A percentile compares a stretch with the other conserved stretches of the same genome.
Conservation (phyloP, 2,888 invertebrate genomes). For the Lycophotia porphyrea region DNA sequence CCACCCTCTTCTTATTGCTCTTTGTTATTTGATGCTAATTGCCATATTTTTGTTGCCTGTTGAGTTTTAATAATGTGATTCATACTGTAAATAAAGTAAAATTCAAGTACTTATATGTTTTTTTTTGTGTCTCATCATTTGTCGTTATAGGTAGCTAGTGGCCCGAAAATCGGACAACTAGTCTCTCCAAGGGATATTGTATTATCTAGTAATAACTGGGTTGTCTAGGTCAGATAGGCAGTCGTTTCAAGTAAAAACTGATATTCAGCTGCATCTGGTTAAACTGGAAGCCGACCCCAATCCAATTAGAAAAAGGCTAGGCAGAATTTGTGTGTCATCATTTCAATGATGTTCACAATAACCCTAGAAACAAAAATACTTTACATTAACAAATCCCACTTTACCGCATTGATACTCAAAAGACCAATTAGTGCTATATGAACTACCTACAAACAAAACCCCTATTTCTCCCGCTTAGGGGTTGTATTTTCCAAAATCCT, state of each 20-base stretch:
- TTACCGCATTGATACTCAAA: not conserved
- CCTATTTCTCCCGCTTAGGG: too few species aligned
- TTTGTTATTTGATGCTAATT: constrained; percentile 25
- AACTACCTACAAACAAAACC: too few species aligned
- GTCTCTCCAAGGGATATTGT: too few species aligned
- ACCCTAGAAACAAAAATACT: not conserved
- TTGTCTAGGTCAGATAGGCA: too few species aligned
- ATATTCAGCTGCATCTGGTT: not conserved
- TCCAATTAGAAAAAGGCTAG: not conserved
- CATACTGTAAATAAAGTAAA: constrained; percentile 46
- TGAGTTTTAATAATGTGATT: constrained; percentile 47
- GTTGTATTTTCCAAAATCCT: too few species aligned
- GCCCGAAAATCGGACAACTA: too few species aligned
- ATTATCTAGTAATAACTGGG: not conserved
- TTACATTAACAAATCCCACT: not conserved
- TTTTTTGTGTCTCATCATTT: not conserved
- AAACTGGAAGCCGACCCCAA: not conserved
- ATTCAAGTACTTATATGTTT: not conserved
- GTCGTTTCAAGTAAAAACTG: not conserved
- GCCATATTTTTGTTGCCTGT: constrained; percentile 37
- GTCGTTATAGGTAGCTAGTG: not conserved
- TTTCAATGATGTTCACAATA: not conserved
- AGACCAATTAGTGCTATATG: not conserved
- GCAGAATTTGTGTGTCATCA: not conserved
- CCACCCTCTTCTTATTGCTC: constrained; percentile 1